These are phyloP conservation scores for Gopherus evgoodei DNA, from an alignment of 2,113 vertebrate genomes.

Conservation along the genomic window DNA sequence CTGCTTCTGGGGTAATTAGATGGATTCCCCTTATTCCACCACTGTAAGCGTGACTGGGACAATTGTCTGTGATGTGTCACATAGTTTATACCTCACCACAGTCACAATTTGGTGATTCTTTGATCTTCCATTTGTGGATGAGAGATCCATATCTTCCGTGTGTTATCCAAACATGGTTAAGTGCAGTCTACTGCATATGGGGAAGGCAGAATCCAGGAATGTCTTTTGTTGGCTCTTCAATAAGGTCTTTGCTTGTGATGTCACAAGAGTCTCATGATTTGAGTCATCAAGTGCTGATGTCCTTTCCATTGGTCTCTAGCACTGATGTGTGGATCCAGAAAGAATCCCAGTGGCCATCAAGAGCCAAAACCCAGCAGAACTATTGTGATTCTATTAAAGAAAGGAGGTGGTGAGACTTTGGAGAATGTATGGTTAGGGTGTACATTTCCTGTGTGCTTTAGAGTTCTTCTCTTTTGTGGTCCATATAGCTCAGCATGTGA, in stretches of 20 bases:
- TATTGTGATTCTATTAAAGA: not conserved
- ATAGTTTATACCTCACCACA: not conserved
- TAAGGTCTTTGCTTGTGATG: not conserved
- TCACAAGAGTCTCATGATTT: not conserved
- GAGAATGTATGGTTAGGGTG: not conserved
- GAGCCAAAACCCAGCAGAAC: not conserved
- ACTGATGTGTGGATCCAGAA: not conserved
- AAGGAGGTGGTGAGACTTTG: not conserved
- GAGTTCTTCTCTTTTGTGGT: not conserved
- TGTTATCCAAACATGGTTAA: not conserved
- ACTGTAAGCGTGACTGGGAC: not conserved
- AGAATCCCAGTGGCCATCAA: not conserved
- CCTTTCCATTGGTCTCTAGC: not conserved
- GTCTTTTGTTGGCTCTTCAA: not conserved
- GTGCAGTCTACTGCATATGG: not conserved
- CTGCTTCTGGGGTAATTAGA: not conserved
- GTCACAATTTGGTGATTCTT: not conserved
- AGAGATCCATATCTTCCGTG: not conserved
- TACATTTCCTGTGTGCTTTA: not conserved
- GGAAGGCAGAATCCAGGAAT: not conserved
- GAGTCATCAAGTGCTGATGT: not conserved
- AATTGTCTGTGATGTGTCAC: not conserved
- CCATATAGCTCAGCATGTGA: not conserved
- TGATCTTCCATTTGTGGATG: not conserved
- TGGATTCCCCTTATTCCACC: not conserved